Percentiles rank a stretch among this genome's conserved stretches.
These are phyloP conservation scores for Galaxias olidus DNA, from an alignment of 2,797 vertebrate genomes.

Conservation along the genomic window DNA sequence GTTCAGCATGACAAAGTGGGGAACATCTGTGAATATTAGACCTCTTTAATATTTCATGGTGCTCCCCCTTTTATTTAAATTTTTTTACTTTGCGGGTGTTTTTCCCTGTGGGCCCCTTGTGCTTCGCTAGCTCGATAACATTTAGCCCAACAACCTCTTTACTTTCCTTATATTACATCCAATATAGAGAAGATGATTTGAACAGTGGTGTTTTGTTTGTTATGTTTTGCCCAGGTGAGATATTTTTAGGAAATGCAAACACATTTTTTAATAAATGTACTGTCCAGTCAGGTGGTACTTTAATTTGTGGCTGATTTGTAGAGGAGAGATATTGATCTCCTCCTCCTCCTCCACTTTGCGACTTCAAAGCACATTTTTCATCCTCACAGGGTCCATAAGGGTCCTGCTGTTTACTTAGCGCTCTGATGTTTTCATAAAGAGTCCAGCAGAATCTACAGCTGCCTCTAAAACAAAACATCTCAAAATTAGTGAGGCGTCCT, in stretches of 20 bases:
- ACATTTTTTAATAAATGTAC: too few species aligned
- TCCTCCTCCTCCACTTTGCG: conserved; percentile 16
- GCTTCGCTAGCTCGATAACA: not conserved
- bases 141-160: not conserved
- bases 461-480: too few species aligned
- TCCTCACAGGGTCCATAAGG: conserved; percentile 7
- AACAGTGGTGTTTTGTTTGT: too few species aligned
- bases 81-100: not conserved
- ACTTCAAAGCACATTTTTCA: conserved; percentile 56
- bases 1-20: conserved; percentile 45
- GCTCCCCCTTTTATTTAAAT: not conserved
- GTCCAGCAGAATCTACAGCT: not conserved
- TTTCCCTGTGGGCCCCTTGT: conserved; percentile 1
- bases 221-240: too few species aligned
- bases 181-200: too few species aligned
- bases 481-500: too few species aligned
- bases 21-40: conserved; percentile 73
- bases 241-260: too few species aligned
- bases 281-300: too few species aligned
- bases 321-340: conserved; percentile 64
- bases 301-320: conserved; percentile 1
- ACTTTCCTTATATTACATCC: not conserved
- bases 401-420: conserved; percentile 30
- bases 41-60: conserved; percentile 69
- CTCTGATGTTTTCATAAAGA: conserved; percentile 34